A percentile compares a stretch with the other conserved stretches of the same genome.
phyloP scores from a whole-genome alignment of 2,888 invertebrate genomes.

The Platycheirus albimanus region DNA sequence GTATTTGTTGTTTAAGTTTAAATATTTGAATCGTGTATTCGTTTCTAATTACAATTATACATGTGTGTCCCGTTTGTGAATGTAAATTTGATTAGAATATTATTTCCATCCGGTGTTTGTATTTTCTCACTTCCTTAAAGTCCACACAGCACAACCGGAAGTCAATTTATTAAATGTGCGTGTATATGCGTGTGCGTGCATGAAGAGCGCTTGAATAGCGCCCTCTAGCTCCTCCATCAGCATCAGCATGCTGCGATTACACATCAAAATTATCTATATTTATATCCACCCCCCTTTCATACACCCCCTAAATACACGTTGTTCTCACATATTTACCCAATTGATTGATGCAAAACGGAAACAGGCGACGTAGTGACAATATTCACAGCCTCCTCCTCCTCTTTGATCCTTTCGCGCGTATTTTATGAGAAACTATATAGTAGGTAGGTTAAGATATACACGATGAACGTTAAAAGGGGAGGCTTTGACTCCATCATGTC shows the following conservation, averaged over 20 bases:
- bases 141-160: conserved; percentile 26
- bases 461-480: background rate
- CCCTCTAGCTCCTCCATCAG: conserved; percentile 9
- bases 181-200: conserved; percentile 4
- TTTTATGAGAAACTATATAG: conserved; percentile 24
- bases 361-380: conserved; percentile 56
- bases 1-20: conserved; percentile 23
- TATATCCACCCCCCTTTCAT: background rate
- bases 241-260: conserved; percentile 37
- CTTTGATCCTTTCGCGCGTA: conserved; percentile 15
- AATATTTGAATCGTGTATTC: conserved; percentile 32
- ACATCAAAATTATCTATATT: conserved; percentile 51
- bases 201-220: conserved; percentile 11
- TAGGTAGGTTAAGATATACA: background rate
- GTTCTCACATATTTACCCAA: conserved; percentile 57
- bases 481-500: background rate
- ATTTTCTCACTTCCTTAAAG: conserved; percentile 26
- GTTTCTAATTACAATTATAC: conserved; percentile 38
- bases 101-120: conserved; percentile 41
- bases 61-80: conserved; percentile 6
- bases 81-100: conserved; percentile 65
- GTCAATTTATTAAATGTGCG: conserved; percentile 47
- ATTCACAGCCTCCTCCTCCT: conserved; percentile 18
- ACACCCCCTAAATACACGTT: background rate
- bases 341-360: conserved; percentile 69